phyloP scores from a whole-genome alignment of 2,888 invertebrate species.

The Agrochola lychnidis region DNA sequence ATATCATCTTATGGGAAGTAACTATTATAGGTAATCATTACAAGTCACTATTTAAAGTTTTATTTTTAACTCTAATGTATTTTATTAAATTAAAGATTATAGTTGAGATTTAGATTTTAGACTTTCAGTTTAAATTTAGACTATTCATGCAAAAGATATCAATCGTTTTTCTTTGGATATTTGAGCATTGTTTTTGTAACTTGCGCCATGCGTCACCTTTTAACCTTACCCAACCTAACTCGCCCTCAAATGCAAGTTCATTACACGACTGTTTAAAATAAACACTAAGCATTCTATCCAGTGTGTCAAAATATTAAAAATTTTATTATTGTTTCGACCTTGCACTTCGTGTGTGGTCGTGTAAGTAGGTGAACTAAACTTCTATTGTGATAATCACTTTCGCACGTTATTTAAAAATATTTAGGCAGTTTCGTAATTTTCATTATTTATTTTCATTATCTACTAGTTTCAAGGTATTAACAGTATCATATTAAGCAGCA shows the following conservation, averaged over 20 bases:
- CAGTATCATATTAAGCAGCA: conserved; percentile 1
- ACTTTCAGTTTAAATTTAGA: conserved; percentile 10
- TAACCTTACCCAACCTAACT: conserved; percentile 8
- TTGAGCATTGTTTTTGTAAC: conserved; percentile 9
- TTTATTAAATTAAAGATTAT: conserved; percentile 7
- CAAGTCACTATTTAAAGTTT: background rate
- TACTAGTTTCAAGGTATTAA: conserved; percentile 36
- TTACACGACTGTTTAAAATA: conserved; percentile 15
- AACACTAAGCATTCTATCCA: conserved; percentile 7
- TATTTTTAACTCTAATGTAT: background rate
- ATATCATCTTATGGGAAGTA: background rate
- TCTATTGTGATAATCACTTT: conserved; percentile 70
- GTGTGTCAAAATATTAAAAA: conserved; percentile 29
- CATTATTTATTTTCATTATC: conserved; percentile 48
- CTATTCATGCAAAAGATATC: background rate
- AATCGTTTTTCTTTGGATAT: conserved; percentile 12
- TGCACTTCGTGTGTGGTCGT: conserved; percentile 69
- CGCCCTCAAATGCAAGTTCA: conserved; percentile 20
- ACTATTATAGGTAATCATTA: background rate
- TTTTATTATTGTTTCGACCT: conserved; percentile 58
- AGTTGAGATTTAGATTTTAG: conserved; percentile 1
- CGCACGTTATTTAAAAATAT: conserved; percentile 70
- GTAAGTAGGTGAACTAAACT: conserved; percentile 67
- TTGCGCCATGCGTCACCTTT: conserved; percentile 3
- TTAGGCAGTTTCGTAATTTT: conserved; percentile 66